Percentiles rank a stretch among this genome's conserved stretches.
Evolutionary conservation across 2,113 vertebrate species (phyloP).

Genomic region (Perca schrenkii): DNA sequence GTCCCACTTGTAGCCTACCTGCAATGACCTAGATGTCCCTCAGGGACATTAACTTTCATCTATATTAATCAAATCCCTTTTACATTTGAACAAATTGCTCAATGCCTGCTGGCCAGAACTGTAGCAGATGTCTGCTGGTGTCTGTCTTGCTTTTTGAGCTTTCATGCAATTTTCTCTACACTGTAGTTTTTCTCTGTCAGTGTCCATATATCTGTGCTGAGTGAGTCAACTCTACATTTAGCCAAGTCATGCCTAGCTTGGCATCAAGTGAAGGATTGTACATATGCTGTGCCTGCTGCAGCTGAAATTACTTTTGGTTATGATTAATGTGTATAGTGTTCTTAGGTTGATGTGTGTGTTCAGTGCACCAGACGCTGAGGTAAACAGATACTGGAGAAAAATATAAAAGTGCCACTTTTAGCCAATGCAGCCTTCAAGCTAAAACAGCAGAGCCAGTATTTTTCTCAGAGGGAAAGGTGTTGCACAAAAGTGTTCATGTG

Average conservation of each 20-base stretch:
- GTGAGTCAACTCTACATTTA: conserved; percentile 29
- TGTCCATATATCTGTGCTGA: conserved; percentile 29
- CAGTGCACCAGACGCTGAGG: neutral
- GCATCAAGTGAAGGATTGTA: conserved; percentile 21
- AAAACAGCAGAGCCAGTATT: neutral
- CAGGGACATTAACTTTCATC: neutral
- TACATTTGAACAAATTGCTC: conserved; percentile 14
- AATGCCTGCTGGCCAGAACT: neutral
- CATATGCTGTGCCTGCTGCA: neutral
- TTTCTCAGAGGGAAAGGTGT: neutral
- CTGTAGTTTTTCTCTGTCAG: conserved; percentile 10
- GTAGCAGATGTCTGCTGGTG: conserved; percentile 6
- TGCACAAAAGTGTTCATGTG: conserved; percentile 1
- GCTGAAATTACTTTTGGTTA: conserved; percentile 35
- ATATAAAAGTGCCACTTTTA: neutral
- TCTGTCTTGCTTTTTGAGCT: conserved; percentile 5
- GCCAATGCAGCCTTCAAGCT: neutral
- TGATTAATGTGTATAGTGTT: conserved; percentile 39
- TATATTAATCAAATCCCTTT: conserved; percentile 6
- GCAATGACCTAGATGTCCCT: conserved; percentile 4
- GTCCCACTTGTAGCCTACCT: neutral
- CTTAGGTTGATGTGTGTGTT: conserved; percentile 16
- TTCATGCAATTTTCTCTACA: conserved; percentile 1
- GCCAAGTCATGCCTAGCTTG: neutral
- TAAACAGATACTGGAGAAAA: conserved; percentile 5